phyloP scores from a whole-genome alignment of 1,140 invertebrate species.

The Thrips palmi region DNA sequence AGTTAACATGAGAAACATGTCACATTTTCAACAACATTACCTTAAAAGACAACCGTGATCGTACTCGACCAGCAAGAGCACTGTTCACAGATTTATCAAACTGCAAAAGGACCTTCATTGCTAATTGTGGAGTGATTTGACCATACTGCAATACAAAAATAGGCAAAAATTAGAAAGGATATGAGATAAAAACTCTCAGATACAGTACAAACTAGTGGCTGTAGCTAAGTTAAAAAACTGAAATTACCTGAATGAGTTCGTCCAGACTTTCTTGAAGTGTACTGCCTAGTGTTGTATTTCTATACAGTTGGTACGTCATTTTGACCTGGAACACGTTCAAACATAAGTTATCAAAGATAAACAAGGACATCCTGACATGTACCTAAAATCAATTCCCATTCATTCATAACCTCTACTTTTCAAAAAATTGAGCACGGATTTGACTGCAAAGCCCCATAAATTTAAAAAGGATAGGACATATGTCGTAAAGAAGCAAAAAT shows the following conservation, averaged over 20 bases:
- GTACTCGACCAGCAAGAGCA: conserved; percentile 79
- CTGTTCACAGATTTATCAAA: conserved; percentile 96
- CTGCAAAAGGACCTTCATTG: conserved; percentile 81
- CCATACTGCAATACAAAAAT: conserved; percentile 58
- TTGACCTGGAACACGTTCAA: too few relatives aligned
- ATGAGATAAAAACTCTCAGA: conserved; percentile 12
- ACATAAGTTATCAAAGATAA: too few relatives aligned
- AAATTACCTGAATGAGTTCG: conserved; percentile 62
- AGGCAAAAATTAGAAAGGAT: conserved; percentile 11
- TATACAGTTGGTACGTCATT: conserved; percentile 92
- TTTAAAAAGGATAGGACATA: too few relatives aligned
- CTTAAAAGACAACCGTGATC: conserved; percentile 84
- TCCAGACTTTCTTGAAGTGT: conserved; percentile 92
- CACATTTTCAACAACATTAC: conserved; percentile 21
- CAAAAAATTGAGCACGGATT: too few relatives aligned
- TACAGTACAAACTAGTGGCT: conserved; percentile 7
- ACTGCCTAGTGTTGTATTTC: conserved; percentile 93
- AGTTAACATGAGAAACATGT: not conserved
- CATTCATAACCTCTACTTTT: too few relatives aligned
- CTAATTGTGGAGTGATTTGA: conserved; percentile 83
- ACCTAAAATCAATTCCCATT: too few relatives aligned
- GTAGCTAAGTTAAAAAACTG: conserved; percentile 8
- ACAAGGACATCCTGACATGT: too few relatives aligned
- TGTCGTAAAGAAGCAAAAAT: too few relatives aligned
- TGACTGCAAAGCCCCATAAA: too few relatives aligned